Conservation (phyloP, 1,140 invertebrate species). For the Caenorhabditis remanei region DNA sequence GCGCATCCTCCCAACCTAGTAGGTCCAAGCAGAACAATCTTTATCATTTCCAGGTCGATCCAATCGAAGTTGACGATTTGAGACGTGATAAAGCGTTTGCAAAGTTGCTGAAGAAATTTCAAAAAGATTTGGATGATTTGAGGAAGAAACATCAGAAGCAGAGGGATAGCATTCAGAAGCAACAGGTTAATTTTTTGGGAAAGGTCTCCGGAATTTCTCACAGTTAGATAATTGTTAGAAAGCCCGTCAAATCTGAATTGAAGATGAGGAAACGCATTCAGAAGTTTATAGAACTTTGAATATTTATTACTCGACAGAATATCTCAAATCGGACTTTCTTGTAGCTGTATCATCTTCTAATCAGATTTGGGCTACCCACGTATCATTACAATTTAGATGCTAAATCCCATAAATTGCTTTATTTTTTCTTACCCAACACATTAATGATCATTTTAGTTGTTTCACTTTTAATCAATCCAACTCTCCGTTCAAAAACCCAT, state of each 20-base stretch:
- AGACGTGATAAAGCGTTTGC: slow-evolving; percentile 92
- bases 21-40: not conserved
- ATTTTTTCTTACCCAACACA: not conserved
- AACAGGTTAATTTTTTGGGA: slow-evolving; percentile 79
- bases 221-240: not conserved
- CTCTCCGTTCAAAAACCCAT: not conserved
- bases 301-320: too few species aligned
- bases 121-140: slow-evolving; percentile 92
- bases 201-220: not conserved
- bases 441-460: not conserved
- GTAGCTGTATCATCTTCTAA: too few species aligned
- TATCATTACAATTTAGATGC: too few species aligned
- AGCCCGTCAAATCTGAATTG: not conserved
- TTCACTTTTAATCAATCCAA: not conserved
- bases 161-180: slow-evolving; percentile 89
- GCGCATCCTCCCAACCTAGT: too few species aligned
- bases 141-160: slow-evolving; percentile 95
- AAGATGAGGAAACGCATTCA: too few species aligned
- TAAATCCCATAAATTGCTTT: too few species aligned
- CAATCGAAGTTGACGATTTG: slow-evolving; percentile 90
- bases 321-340: too few species aligned
- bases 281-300: too few species aligned
- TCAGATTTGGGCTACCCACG: too few species aligned
- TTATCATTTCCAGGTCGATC: slow-evolving; percentile 83
- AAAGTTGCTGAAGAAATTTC: slow-evolving; percentile 94